These are phyloP conservation scores for Agapornis roseicollis DNA, from an alignment of 2,113 vertebrate genomes.

Conservation along the genomic window DNA sequence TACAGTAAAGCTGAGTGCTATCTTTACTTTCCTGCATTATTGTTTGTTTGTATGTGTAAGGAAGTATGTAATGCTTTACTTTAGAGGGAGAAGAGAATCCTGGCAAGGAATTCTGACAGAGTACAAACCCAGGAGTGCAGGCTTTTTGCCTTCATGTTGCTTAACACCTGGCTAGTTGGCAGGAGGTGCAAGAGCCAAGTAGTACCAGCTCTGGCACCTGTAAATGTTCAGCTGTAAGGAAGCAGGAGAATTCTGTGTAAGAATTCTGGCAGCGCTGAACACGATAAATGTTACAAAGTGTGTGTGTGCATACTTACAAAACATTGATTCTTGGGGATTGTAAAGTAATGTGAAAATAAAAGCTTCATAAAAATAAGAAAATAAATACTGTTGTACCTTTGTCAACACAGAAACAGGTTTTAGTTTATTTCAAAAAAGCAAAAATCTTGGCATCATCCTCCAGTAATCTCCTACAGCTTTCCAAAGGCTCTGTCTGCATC, in stretches of 20 bases:
- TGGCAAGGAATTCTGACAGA: background rate
- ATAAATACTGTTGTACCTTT: background rate
- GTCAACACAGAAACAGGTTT: background rate
- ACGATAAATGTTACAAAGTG: background rate
- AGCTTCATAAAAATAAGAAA: background rate
- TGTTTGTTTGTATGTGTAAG: background rate
- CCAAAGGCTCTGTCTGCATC: background rate
- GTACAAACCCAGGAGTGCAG: background rate
- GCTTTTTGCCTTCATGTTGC: background rate
- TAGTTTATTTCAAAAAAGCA: background rate
- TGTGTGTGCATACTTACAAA: background rate
- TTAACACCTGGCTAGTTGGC: background rate
- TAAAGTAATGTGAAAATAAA: background rate
- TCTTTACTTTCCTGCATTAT: background rate
- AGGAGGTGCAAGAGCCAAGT: background rate
- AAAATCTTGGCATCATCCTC: background rate
- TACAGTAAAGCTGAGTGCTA: background rate
- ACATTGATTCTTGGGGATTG: background rate
- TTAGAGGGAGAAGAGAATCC: background rate
- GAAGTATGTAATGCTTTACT: background rate
- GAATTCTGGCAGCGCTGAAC: background rate
- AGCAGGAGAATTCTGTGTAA: background rate
- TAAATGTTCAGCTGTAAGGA: background rate
- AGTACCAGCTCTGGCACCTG: background rate
- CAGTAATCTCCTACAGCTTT: background rate